A percentile compares a stretch with the other conserved stretches of the same genome.
Evolutionary conservation across 2,888 invertebrate species (phyloP).

Genomic region (Litoditis marina): DNA sequence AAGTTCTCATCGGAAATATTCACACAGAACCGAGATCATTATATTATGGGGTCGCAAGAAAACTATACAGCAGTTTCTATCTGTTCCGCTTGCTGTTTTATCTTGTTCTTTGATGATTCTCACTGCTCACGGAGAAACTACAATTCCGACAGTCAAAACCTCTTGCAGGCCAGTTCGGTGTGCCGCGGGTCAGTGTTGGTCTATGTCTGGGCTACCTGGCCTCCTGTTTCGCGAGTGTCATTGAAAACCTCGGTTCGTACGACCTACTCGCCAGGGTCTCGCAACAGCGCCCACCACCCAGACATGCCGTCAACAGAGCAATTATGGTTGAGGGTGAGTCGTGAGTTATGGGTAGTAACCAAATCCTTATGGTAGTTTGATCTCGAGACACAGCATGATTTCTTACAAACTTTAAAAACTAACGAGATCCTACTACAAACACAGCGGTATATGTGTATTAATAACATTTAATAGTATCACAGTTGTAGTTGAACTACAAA

Average conservation of each 20-base stretch:
- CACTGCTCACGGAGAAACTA: too few species aligned
- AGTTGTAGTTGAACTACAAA: background rate
- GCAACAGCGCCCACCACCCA: slow-evolving; percentile 45
- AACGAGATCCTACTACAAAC: too few species aligned
- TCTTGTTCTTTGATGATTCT: too few species aligned
- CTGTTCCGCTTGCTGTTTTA: too few species aligned
- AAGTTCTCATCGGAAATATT: too few species aligned
- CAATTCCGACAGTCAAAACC: background rate
- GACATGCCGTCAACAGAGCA: slow-evolving; percentile 50
- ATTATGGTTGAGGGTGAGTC: slow-evolving; percentile 49
- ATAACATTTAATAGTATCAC: slow-evolving; percentile 1
- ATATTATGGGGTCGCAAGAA: too few species aligned
- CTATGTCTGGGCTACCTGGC: slow-evolving; percentile 52
- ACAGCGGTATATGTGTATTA: background rate
- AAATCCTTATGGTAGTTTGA: too few species aligned
- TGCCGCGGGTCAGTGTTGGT: slow-evolving; percentile 40
- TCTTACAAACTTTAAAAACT: background rate
- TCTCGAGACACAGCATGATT: too few species aligned
- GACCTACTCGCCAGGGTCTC: slow-evolving; percentile 38
- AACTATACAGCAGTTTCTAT: too few species aligned
- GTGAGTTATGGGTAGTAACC: too few species aligned
- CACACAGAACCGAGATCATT: too few species aligned
- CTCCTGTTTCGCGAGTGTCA: slow-evolving; percentile 44
- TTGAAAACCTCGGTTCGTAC: slow-evolving; percentile 50
- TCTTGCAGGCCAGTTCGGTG: slow-evolving; percentile 46